These are phyloP conservation scores for Strongylocentrotus purpuratus DNA, from an alignment of 35 echinoderm and acorn worm species.

Conservation along the genomic window DNA sequence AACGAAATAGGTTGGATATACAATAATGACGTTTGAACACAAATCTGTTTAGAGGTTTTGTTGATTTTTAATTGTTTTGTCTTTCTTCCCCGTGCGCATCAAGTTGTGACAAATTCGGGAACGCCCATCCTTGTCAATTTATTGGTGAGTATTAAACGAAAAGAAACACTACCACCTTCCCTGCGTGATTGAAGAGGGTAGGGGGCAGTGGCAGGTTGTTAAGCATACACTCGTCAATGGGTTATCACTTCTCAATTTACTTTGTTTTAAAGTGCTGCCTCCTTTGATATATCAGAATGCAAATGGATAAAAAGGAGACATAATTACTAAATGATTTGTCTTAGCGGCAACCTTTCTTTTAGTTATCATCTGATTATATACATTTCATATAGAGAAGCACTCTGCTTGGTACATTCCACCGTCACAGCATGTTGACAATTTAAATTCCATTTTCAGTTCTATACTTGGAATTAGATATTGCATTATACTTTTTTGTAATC, in stretches of 20 bases:
- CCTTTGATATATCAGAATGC: too few species aligned
- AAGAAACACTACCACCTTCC: too few species aligned
- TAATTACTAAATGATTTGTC: not conserved
- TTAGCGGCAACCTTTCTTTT: not conserved
- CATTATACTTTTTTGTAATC: not conserved
- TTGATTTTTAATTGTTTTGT: not conserved
- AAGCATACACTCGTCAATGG: too few species aligned
- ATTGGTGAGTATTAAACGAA: not conserved
- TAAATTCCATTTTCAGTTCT: not conserved
- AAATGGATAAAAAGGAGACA: not conserved
- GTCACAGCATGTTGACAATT: not conserved
- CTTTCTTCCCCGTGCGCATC: not conserved
- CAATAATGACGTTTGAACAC: not conserved
- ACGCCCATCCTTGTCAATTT: conserved; percentile 31
- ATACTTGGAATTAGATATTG: not conserved
- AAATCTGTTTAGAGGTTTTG: not conserved
- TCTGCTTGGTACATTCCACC: not conserved
- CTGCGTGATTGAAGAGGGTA: too few species aligned
- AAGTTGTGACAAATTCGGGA: conserved; percentile 32
- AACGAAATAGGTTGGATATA: not conserved
- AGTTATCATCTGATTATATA: not conserved
- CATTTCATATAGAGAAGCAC: not conserved
- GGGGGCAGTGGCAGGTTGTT: too few species aligned
- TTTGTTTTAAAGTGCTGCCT: too few species aligned
- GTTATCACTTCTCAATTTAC: too few species aligned